Percentiles rank a stretch among this genome's conserved stretches.
Evolutionary conservation across 2,888 invertebrate genomes (phyloP).

Genomic region (Tinea semifulvella): DNA sequence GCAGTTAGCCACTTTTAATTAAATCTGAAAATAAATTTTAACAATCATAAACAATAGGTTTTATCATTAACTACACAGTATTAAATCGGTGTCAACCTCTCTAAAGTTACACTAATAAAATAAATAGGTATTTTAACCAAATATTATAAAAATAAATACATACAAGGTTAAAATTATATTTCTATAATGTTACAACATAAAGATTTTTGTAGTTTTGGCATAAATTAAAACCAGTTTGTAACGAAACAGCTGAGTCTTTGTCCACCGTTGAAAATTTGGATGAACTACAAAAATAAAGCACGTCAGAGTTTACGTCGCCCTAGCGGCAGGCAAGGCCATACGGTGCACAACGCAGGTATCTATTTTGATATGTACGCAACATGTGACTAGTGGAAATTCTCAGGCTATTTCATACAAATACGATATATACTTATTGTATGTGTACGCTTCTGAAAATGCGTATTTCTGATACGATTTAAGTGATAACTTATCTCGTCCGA

Average conservation of each 20-base stretch:
- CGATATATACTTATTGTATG: no score
- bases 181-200: no score
- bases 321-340: conserved; percentile 8
- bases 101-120: neutral
- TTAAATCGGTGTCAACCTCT: no score
- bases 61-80: neutral
- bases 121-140: neutral
- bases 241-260: conserved; percentile 2
- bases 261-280: neutral
- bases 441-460: neutral
- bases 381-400: conserved; percentile 10
- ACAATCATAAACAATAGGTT: neutral
- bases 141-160: no score
- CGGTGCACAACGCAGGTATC: conserved; percentile 10
- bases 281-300: conserved; percentile 6
- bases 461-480: neutral
- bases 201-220: no score
- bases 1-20: conserved; percentile 74
- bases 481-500: conserved; percentile 5
- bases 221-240: neutral
- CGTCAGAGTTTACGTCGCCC: conserved; percentile 10
- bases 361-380: conserved; percentile 11
- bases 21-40: conserved; percentile 51
- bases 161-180: no score
- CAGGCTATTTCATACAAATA: neutral